Percentiles rank a stretch among this genome's conserved stretches.
phyloP scores from a whole-genome alignment of 2,888 invertebrate genomes.

The Lasioglossum calceatum region DNA sequence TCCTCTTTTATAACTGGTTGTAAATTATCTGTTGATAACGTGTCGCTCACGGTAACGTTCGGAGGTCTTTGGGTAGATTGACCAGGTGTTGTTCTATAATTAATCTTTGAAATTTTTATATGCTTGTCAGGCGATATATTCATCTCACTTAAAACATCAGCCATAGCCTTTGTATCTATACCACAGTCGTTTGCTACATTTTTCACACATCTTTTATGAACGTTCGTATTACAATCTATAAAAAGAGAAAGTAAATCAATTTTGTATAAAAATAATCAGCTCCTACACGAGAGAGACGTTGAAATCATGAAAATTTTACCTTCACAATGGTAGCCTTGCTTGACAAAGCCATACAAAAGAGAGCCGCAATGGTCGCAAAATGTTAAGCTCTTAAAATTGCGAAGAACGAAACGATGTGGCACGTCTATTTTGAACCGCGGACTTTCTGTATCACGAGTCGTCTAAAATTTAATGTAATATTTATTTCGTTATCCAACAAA shows the following conservation, averaged over 20 bases:
- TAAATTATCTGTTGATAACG: conserved; percentile 49
- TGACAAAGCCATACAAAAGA: conserved; percentile 97
- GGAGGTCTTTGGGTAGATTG: conserved; percentile 61
- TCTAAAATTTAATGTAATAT: conserved; percentile 80
- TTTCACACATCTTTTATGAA: conserved; percentile 99
- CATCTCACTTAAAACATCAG: conserved; percentile 95
- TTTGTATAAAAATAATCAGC: background rate
- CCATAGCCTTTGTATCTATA: conserved; percentile 98
- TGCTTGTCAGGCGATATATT: conserved; percentile 96
- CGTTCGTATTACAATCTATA: conserved; percentile 97
- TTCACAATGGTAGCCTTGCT: conserved; percentile 98
- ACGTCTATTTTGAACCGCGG: conserved; percentile 99
- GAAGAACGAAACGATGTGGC: conserved; percentile 98
- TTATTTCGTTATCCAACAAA: background rate
- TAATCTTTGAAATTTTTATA: conserved; percentile 84
- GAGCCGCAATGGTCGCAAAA: conserved; percentile 99
- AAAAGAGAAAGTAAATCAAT: conserved; percentile 26
- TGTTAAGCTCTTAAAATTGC: conserved; percentile 98
- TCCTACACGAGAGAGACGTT: background rate
- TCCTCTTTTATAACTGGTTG: conserved; percentile 46
- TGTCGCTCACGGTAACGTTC: conserved; percentile 74
- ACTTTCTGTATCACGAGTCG: conserved; percentile 87
- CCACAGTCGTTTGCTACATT: conserved; percentile 99
- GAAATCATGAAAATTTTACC: conserved; percentile 84
- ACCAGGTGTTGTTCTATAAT: conserved; percentile 73